Percentiles rank a stretch among this genome's conserved stretches.
Conservation (phyloP, 2,113 vertebrate genomes). For the Regulus satrapa region DNA sequence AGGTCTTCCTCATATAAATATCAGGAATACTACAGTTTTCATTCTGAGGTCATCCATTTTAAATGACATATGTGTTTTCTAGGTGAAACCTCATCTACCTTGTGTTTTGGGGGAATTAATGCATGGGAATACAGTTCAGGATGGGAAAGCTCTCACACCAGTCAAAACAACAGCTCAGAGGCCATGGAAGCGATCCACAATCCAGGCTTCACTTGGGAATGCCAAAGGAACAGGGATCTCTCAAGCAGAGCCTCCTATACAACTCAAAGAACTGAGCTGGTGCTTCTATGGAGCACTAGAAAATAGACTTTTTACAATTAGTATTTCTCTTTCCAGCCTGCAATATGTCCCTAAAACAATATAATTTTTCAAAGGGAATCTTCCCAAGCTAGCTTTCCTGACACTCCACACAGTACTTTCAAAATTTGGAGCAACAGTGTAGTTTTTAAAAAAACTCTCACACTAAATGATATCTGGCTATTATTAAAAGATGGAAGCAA, state of each 20-base stretch:
- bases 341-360: fast-evolving
- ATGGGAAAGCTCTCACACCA: background rate
- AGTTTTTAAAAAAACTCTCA: background rate
- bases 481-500: background rate
- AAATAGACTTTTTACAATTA: background rate
- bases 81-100: background rate
- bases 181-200: background rate
- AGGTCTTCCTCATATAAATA: background rate
- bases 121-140: background rate
- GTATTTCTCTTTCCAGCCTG: background rate
- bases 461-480: background rate
- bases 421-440: background rate
- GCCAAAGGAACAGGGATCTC: background rate
- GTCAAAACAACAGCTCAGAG: background rate
- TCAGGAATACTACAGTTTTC: background rate
- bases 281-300: background rate
- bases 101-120: background rate
- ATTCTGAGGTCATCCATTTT: background rate
- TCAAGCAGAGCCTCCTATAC: background rate
- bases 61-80: background rate
- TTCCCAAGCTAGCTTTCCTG: background rate
- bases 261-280: background rate
- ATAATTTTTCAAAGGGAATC: background rate
- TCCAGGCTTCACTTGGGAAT: background rate
- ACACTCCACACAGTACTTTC: background rate